Percentiles rank a stretch among this genome's conserved stretches.
Conservation (phyloP, 1,140 invertebrate genomes). For the Stegodyphus dumicola region DNA sequence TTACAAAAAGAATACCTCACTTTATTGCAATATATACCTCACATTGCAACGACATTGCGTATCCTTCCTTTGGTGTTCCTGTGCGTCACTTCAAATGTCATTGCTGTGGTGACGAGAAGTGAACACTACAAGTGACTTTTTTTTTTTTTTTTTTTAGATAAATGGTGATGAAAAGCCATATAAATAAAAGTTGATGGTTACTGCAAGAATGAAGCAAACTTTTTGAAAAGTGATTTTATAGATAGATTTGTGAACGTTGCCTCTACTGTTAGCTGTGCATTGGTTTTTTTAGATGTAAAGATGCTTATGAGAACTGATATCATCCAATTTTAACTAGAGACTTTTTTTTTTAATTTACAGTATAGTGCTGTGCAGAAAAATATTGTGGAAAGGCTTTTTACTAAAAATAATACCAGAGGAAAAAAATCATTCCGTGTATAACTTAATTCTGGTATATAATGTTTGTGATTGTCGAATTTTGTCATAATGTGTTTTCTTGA, state of each 20-base stretch:
- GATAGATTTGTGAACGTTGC: constrained; percentile 19
- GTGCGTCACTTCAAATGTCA: not conserved
- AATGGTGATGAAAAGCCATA: not conserved
- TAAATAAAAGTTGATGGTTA: not conserved
- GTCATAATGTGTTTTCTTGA: constrained; percentile 18
- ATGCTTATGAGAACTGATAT: constrained; percentile 17
- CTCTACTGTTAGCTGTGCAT: constrained; percentile 24
- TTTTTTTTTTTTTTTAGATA: constrained; percentile 34
- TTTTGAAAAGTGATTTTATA: constrained; percentile 23
- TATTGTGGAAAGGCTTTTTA: constrained; percentile 40
- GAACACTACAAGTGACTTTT: constrained; percentile 9
- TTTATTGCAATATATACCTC: constrained; percentile 31
- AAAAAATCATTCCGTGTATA: constrained; percentile 58
- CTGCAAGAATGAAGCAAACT: not conserved
- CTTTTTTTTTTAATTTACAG: constrained; percentile 26
- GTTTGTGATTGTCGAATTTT: constrained; percentile 52
- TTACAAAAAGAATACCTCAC: constrained; percentile 45
- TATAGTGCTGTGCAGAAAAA: constrained; percentile 16
- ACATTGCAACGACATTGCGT: constrained; percentile 48
- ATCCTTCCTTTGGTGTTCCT: constrained; percentile 53
- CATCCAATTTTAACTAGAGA: constrained; percentile 5
- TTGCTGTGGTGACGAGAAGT: not conserved
- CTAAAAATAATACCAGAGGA: constrained; percentile 35
- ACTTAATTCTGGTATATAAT: constrained; percentile 58
- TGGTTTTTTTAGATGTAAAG: constrained; percentile 51